A percentile compares a stretch with the other conserved stretches of the same genome.
Conservation (phyloP, 2,888 invertebrate genomes). For the Pandemis cinnamomeana region DNA sequence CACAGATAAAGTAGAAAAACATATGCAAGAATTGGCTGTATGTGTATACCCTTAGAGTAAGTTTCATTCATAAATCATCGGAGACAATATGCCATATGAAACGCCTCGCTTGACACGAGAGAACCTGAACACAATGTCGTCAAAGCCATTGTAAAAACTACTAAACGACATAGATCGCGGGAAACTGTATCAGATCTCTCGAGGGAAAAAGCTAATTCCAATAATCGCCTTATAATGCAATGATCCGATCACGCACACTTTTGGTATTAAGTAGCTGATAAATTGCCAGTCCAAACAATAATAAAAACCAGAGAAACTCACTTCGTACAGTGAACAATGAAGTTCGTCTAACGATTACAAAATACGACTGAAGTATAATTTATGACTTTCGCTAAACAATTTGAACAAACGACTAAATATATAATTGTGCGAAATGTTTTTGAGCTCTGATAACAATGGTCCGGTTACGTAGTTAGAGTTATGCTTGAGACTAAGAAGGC, state of each 20-base stretch:
- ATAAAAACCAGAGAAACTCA: conserved; percentile 25
- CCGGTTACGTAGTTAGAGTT: conserved; percentile 52
- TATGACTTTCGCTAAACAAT: conserved; percentile 58
- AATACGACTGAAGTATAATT: conserved; percentile 45
- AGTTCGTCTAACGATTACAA: conserved; percentile 27
- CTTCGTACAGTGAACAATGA: conserved; percentile 8
- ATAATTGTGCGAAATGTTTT: conserved; percentile 62
- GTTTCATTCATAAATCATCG: conserved; percentile 32
- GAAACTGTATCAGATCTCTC: conserved; percentile 49
- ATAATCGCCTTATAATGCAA: conserved; percentile 47
- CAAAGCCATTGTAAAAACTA: conserved; percentile 51
- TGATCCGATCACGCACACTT: conserved; percentile 42
- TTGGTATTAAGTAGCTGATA: conserved; percentile 27
- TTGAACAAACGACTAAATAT: conserved; percentile 55
- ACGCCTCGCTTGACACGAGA: conserved; percentile 43
- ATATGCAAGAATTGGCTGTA: not conserved
- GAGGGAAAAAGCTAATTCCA: conserved; percentile 42
- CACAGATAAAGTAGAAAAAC: not conserved
- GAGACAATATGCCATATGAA: conserved; percentile 37
- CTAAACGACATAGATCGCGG: conserved; percentile 49
- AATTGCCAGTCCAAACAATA: conserved; percentile 24
- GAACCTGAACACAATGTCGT: conserved; percentile 45
- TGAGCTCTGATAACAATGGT: conserved; percentile 60
- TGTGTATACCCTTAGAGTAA: not conserved
- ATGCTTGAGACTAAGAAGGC: conserved; percentile 39